Conservation (phyloP, 2,113 vertebrate species). For the Tragelaphus strepsiceros region DNA sequence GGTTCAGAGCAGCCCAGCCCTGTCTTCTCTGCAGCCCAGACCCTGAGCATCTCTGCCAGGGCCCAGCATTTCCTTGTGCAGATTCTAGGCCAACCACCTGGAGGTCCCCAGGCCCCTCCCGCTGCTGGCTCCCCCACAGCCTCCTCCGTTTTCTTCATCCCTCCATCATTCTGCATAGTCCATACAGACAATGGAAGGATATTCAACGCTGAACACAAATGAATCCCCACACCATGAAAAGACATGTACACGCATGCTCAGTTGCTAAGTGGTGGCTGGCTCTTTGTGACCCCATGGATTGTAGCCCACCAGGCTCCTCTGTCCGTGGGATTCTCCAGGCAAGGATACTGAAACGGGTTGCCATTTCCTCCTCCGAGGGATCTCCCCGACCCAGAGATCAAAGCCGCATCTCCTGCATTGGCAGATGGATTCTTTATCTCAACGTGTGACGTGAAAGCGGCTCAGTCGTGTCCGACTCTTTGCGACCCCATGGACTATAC, state of each 20-base stretch:
- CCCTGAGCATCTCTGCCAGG: rapidly evolving
- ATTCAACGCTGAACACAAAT: not conserved
- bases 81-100: not conserved
- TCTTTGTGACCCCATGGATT: not conserved
- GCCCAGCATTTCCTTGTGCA: not conserved
- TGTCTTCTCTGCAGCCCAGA: rapidly evolving
- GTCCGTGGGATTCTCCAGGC: not conserved
- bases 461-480: not conserved
- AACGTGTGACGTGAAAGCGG: not conserved
- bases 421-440: not conserved
- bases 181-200: not conserved
- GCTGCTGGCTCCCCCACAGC: no score
- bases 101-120: not conserved
- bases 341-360: not conserved
- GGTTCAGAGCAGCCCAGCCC: not conserved
- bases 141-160: not conserved
- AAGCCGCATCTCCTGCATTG: not conserved
- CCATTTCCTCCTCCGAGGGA: not conserved
- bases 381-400: not conserved
- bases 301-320: not conserved
- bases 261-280: not conserved
- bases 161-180: not conserved
- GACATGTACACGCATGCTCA: not conserved
- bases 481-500: not conserved
- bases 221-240: not conserved